Base-by-base conservation (phyloP, 2,888 invertebrate genomes). In the Marronus borbonicus region DNA sequence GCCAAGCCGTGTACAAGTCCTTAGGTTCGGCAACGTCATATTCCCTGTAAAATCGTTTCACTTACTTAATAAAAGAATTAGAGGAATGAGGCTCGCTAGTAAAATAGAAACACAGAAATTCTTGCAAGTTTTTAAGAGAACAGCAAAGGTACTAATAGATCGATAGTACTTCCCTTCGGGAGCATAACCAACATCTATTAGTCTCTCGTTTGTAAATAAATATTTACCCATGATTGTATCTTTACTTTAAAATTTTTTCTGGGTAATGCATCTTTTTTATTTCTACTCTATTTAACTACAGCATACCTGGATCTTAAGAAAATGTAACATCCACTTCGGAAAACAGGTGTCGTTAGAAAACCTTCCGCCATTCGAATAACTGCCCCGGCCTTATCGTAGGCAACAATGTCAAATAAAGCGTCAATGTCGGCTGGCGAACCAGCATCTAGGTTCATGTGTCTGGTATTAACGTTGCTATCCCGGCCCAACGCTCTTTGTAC, bases 401-500 rank as follows among this genome's bases (percentile, higher is more conserved):
- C 74, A 20, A 76, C 79, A 17, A 58, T 49, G 39, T 75, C 64
- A 39, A 78, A 78, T 39, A 78, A 24, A n/a, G 65, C 52, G 3
- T 24, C 14, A n/a, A 78, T 58, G 50, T 78, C 75, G 28, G 8
- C 58, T 14, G 78, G 78, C 1, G 75, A 50, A 12, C 49, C 65
- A 28, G 64, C 90, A 0, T 86, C 84, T 44, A 90, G 88, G 0
- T 91, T 91, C 90, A 93, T 91, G 0, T 92, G 88, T 82, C 91
- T 91, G 1, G 90, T 88, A 76, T 28, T 87, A 24, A 88, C 89
- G 0, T 88, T 86, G 0, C 90, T 90, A 80, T 92, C 89, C 2
- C 78, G 69, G 1, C 80, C 75, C 60, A 89, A 75, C 1, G 86
- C 89, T 5, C 84, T 80, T 31, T 89, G 89, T 3, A 89, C 77